Conservation (phyloP, 2,888 invertebrate species). For the Oscheius sp. region DNA sequence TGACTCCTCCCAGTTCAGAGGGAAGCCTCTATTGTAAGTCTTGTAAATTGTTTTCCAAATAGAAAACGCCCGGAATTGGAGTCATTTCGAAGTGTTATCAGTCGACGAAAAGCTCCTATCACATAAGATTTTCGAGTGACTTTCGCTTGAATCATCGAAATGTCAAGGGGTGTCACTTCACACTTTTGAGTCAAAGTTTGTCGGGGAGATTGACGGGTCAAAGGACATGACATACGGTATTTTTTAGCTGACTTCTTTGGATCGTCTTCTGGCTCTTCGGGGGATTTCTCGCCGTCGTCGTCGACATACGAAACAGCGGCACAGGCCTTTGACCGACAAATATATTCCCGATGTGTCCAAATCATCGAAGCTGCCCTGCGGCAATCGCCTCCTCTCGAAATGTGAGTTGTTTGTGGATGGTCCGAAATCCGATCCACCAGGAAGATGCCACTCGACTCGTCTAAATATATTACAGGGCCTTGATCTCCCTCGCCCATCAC, state of each 20-base stretch:
- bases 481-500: slow-evolving; percentile 53
- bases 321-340: slow-evolving; percentile 56
- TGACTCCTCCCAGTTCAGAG: slow-evolving; percentile 44
- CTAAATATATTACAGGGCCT: slow-evolving; percentile 39
- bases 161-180: slow-evolving; percentile 4
- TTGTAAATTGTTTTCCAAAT: not conserved
- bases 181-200: slow-evolving; percentile 18
- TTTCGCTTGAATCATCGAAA: not conserved
- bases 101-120: not conserved
- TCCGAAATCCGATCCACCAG: slow-evolving; percentile 3
- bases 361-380: slow-evolving; percentile 49
- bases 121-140: no score
- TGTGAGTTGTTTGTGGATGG: not conserved
- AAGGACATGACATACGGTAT: not conserved
- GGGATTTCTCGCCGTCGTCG: slow-evolving; percentile 1
- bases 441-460: slow-evolving; percentile 14
- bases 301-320: slow-evolving; percentile 35
- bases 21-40: slow-evolving; percentile 48
- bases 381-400: slow-evolving; percentile 1
- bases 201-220: slow-evolving; percentile 16
- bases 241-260: slow-evolving; percentile 17
- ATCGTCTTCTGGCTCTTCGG: not conserved
- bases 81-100: not conserved
- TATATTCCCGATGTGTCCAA: slow-evolving; percentile 54
- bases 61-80: no score